phyloP scores from a whole-genome alignment of 2,113 vertebrate genomes.

The Mesitornis unicolor region DNA sequence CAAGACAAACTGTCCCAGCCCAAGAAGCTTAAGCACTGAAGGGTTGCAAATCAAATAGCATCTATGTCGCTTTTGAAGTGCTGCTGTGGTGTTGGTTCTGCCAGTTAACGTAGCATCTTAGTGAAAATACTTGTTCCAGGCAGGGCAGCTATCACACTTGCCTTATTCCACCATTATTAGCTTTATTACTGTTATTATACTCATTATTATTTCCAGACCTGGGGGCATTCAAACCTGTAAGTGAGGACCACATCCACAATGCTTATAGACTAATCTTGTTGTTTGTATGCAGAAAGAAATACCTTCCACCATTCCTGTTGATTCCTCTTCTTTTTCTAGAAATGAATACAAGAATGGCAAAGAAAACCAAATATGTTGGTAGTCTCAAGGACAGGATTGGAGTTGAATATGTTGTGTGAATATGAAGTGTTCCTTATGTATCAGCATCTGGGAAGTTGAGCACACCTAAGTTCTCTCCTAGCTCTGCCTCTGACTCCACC shows the following conservation, averaged over 20 bases:
- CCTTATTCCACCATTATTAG: background rate
- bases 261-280: background rate
- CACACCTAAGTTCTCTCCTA: accelerated
- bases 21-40: background rate
- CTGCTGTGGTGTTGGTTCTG: background rate
- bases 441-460: background rate
- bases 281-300: background rate
- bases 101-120: background rate
- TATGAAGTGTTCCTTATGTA: background rate
- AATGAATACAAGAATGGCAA: background rate
- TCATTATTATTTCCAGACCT: background rate
- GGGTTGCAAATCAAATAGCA: background rate
- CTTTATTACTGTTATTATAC: background rate
- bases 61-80: accelerated
- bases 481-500: background rate
- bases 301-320: background rate
- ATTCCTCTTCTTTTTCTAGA: background rate
- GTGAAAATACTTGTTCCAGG: background rate
- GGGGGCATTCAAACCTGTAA: background rate
- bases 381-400: background rate
- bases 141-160: background rate
- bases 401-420: background rate
- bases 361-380: background rate
- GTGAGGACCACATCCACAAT: background rate
- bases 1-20: background rate